Conservation (phyloP, 2,797 vertebrate genomes). For the Hemitrygon akajei region DNA sequence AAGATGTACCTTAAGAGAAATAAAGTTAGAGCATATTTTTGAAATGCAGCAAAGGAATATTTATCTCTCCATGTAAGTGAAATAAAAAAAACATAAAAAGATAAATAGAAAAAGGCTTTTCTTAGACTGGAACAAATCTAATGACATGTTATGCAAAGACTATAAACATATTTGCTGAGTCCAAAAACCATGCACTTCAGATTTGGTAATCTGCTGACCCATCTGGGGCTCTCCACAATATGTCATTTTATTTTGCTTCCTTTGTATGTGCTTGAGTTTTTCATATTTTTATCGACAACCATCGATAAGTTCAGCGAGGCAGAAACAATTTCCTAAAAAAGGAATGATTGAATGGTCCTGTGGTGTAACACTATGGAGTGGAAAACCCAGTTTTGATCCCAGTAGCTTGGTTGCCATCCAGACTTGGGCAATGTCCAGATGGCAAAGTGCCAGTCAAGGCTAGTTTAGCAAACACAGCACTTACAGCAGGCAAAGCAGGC, state of each 20-base stretch:
- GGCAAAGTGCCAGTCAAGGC: background rate
- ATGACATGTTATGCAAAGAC: background rate
- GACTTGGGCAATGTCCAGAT: constrained; percentile 14
- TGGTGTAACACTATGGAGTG: constrained; percentile 20
- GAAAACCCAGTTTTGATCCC: background rate
- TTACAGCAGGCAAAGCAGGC: background rate
- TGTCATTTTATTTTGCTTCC: background rate
- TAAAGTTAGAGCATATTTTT: background rate
- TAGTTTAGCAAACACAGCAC: background rate
- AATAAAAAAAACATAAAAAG: background rate
- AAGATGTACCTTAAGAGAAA: background rate
- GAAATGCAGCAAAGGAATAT: background rate
- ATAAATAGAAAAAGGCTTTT: background rate
- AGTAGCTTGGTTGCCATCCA: constrained; percentile 1
- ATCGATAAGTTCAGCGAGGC: constrained; percentile 26
- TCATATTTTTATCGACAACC: constrained; percentile 30
- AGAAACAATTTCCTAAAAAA: constrained; percentile 13
- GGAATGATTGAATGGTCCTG: constrained; percentile 34
- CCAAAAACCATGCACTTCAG: background rate
- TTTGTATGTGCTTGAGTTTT: constrained; percentile 28
- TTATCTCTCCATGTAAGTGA: background rate
- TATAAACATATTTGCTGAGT: background rate
- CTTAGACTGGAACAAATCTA: background rate
- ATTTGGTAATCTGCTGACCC: background rate
- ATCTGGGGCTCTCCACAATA: constrained; percentile 4